Conservation (phyloP, 2,888 invertebrate species). For the Isotomurus palustris region DNA sequence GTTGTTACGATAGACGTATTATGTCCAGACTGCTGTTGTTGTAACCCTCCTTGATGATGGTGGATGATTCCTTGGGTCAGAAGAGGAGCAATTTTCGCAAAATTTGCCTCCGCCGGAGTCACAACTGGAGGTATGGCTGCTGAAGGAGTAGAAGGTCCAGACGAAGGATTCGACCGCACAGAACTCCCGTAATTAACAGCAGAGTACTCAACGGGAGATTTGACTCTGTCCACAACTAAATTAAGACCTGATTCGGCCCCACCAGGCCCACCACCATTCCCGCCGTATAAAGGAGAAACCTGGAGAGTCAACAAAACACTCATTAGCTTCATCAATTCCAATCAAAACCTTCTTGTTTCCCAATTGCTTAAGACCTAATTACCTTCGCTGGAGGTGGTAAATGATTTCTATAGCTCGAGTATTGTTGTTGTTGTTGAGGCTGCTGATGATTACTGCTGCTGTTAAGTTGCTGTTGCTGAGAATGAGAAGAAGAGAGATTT, state of each 20-base stretch:
- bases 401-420: slow-evolving; percentile 35
- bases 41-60: slow-evolving; percentile 26
- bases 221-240: slow-evolving; percentile 41
- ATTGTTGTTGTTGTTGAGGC: slow-evolving; percentile 13
- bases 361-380: too few species aligned
- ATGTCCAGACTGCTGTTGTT: slow-evolving; percentile 15
- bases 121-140: slow-evolving; percentile 22
- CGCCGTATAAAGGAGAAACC: too few species aligned
- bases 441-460: slow-evolving; percentile 12
- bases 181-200: slow-evolving; percentile 17
- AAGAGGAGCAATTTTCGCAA: slow-evolving; percentile 45
- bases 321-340: too few species aligned
- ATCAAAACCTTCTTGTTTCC: neutral
- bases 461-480: neutral
- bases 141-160: slow-evolving; percentile 6
- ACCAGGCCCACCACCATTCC: too few species aligned
- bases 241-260: too few species aligned
- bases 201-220: slow-evolving; percentile 38
- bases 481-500: neutral
- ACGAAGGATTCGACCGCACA: slow-evolving; percentile 8
- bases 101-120: slow-evolving; percentile 42
- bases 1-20: neutral
- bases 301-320: too few species aligned
- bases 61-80: slow-evolving; percentile 37
- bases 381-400: slow-evolving; percentile 39